Percentiles rank a stretch among this genome's conserved stretches.
Evolutionary conservation across 2,888 invertebrate species (phyloP).

Genomic region (Auanema freiburgensis): DNA sequence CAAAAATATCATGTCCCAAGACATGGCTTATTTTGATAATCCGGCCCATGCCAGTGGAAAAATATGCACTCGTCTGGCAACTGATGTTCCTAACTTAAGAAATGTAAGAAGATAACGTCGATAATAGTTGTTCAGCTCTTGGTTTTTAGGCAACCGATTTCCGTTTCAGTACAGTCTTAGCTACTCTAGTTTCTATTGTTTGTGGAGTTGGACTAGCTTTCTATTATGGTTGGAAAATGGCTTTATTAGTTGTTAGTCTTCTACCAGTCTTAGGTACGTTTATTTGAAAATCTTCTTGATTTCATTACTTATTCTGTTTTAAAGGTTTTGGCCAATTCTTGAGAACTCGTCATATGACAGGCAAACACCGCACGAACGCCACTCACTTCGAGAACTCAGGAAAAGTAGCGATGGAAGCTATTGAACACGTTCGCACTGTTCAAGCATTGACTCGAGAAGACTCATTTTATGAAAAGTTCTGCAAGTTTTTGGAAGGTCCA

Average conservation of each 20-base stretch:
- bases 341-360: conserved; percentile 50
- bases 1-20: conserved; percentile 66
- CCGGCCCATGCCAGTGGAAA: conserved; percentile 65
- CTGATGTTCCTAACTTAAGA: conserved; percentile 67
- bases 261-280: conserved; percentile 62
- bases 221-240: conserved; percentile 67
- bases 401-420: conserved; percentile 66
- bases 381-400: conserved; percentile 66
- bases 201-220: conserved; percentile 64
- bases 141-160: conserved; percentile 65
- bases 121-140: neutral
- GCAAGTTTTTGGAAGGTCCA: conserved; percentile 42
- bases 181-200: conserved; percentile 59
- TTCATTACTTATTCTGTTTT: conserved; percentile 41
- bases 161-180: conserved; percentile 65
- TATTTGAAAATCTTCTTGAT: neutral
- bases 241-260: conserved; percentile 65
- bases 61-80: conserved; percentile 66
- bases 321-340: conserved; percentile 41
- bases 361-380: conserved; percentile 67
- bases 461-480: conserved; percentile 62
- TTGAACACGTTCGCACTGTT: conserved; percentile 67
- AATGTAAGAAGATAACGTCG: conserved; percentile 38
- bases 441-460: conserved; percentile 66
- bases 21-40: conserved; percentile 67